phyloP scores from a whole-genome alignment of 1,140 invertebrate genomes.

The Dendrolimus kikuchii region DNA sequence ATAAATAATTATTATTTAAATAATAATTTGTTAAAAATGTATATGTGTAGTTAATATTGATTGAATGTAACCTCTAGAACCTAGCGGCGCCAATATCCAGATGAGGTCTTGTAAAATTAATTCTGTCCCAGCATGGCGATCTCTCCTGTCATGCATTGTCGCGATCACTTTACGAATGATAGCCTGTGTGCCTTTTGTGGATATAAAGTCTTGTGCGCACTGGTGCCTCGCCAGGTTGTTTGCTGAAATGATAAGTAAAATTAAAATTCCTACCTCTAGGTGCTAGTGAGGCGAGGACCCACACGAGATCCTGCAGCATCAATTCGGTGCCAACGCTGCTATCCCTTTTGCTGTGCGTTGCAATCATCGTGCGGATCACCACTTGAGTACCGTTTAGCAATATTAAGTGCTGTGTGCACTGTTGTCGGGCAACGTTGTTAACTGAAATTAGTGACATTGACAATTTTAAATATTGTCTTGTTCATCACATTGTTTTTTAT shows the following conservation, averaged over 20 bases:
- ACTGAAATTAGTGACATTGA: constrained; percentile 39
- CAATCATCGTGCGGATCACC: constrained; percentile 42
- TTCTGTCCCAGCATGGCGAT: constrained; percentile 25
- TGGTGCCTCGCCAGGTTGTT: constrained; percentile 32
- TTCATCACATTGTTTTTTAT: no score
- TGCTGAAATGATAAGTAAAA: constrained; percentile 26
- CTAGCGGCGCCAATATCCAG: constrained; percentile 36
- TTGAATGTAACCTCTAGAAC: constrained; percentile 30
- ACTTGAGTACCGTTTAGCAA: constrained; percentile 54
- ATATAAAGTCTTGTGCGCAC: constrained; percentile 29
- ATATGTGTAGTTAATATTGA: not conserved
- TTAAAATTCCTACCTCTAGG: constrained; percentile 43
- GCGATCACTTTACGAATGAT: constrained; percentile 27
- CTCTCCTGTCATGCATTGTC: constrained; percentile 29
- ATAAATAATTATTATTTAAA: constrained; percentile 7
- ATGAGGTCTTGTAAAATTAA: constrained; percentile 32
- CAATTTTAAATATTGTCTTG: not conserved
- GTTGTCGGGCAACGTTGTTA: constrained; percentile 53
- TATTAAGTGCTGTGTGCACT: constrained; percentile 53
- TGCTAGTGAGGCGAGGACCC: constrained; percentile 53
- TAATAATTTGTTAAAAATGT: not conserved
- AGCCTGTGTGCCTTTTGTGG: constrained; percentile 31
- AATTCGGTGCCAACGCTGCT: constrained; percentile 52
- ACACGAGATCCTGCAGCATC: constrained; percentile 57
- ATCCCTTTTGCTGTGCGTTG: constrained; percentile 53